Base-by-base conservation (phyloP, 1,140 invertebrate genomes). In the Sitophilus oryzae region DNA sequence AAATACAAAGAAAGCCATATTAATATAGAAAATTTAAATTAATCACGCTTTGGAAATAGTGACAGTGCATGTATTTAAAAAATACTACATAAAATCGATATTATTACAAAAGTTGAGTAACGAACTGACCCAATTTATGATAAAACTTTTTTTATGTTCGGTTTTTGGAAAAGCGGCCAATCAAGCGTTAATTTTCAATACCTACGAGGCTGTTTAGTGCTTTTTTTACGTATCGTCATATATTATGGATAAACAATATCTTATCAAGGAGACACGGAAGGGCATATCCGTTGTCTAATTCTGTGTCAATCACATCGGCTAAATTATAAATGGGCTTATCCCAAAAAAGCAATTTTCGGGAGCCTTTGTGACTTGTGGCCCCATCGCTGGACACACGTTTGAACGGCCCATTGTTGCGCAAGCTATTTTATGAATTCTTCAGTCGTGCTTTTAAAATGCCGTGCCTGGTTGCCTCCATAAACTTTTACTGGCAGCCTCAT, bases 371-470 rank as follows among this genome's bases (percentile, higher is more conserved):
- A 49, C 45, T 55, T 48, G 52, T 42, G 37, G 41, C 18, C 37
- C 44, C 43, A 43, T n/a, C 18, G 18, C 52, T 49, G 53, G 53
- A 56, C 53, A 56, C 46, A 56, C 46, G 46, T 56, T 56, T 48
- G 53, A 56, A 38, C 53, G 45, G 37, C 43, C 53, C 40, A 56
- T 56, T 56, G 53, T 56, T 56, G 35, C 46, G 49, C 14, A 38
- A 43, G 45, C 53, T 48, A 56, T 56, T 56, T 56, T 56, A 56
- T 56, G 53, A 56, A 56, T 56, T 56, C 53, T 56, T 56, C 46
- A 56, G 53, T 56, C 45, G 21, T 4, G 45, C 53, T 48, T 45
- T 56, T 56, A 56, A 55, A 55, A 55, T 56, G 53, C 45, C 46
- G 53, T 49, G 37, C 21, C 53, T 56, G 53, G 45, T 48, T 56